These are phyloP conservation scores for Drosophila multiciliata DNA, from an alignment of 2,888 invertebrate genomes.

Conservation along the genomic window DNA sequence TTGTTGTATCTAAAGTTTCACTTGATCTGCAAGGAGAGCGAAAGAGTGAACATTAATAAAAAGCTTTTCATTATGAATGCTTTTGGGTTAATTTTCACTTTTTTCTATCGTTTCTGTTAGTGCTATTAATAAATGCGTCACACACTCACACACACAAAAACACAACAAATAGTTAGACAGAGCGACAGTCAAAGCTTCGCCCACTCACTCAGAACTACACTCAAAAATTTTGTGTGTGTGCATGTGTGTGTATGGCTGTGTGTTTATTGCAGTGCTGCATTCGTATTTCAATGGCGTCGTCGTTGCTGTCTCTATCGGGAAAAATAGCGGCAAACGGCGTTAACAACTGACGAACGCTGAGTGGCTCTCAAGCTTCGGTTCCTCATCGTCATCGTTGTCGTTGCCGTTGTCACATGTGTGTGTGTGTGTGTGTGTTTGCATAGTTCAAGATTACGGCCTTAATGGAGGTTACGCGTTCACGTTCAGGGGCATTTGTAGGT, in stretches of 20 bases:
- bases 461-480: constrained; percentile 84
- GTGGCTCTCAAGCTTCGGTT: constrained; percentile 30
- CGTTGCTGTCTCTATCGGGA: constrained; percentile 42
- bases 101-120: constrained; percentile 7
- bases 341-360: constrained; percentile 21
- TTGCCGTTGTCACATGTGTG: background rate
- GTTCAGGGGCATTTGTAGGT: constrained; percentile 67
- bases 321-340: constrained; percentile 51
- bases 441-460: constrained; percentile 84
- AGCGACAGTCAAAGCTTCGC: constrained; percentile 49
- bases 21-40: constrained; percentile 66
- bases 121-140: constrained; percentile 61
- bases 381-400: constrained; percentile 10
- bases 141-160: constrained; percentile 25
- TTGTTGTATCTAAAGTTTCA: constrained; percentile 62
- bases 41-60: constrained; percentile 12
- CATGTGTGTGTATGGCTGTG: constrained; percentile 4
- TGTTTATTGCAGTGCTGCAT: constrained; percentile 56
- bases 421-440: constrained; percentile 37
- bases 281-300: constrained; percentile 75
- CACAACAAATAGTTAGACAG: constrained; percentile 3
- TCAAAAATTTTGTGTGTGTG: constrained; percentile 29
- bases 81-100: constrained; percentile 32
- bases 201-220: constrained; percentile 38
- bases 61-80: constrained; percentile 29